These are phyloP conservation scores for Cairina moschata DNA, from an alignment of 2,113 vertebrate genomes.

Conservation along the genomic window DNA sequence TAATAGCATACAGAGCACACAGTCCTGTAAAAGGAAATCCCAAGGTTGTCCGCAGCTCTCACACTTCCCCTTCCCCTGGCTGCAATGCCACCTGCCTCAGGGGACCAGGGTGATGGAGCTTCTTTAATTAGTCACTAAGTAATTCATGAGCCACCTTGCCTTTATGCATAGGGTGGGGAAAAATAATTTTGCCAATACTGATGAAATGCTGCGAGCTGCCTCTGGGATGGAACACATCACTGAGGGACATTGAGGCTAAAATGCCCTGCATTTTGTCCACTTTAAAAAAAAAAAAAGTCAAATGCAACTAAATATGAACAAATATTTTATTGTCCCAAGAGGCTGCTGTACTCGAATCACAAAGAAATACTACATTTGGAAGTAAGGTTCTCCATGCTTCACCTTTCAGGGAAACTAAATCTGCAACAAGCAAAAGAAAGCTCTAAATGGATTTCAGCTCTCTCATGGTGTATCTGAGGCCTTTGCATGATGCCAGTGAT, in stretches of 20 bases:
- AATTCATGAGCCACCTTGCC: neutral
- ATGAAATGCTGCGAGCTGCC: neutral
- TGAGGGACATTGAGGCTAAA: neutral
- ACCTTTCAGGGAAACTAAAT: neutral
- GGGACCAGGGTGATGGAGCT: neutral
- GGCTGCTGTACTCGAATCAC: neutral
- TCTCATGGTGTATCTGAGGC: neutral
- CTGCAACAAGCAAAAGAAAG: neutral
- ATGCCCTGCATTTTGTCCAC: neutral
- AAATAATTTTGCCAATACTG: neutral
- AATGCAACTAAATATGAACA: neutral
- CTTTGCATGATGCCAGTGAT: neutral
- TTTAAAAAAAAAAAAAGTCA: neutral
- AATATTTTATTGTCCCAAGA: neutral
- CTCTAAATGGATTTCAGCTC: neutral
- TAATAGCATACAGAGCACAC: neutral
- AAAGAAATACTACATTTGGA: neutral
- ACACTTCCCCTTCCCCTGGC: neutral
- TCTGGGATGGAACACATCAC: neutral
- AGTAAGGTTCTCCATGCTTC: neutral
- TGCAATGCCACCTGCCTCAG: neutral
- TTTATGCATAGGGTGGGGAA: neutral
- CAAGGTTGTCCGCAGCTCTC: neutral
- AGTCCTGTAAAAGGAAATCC: neutral
- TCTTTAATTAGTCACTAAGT: neutral